phyloP scores from a whole-genome alignment of 2,797 vertebrate species.

The Craterocephalus amniculus region DNA sequence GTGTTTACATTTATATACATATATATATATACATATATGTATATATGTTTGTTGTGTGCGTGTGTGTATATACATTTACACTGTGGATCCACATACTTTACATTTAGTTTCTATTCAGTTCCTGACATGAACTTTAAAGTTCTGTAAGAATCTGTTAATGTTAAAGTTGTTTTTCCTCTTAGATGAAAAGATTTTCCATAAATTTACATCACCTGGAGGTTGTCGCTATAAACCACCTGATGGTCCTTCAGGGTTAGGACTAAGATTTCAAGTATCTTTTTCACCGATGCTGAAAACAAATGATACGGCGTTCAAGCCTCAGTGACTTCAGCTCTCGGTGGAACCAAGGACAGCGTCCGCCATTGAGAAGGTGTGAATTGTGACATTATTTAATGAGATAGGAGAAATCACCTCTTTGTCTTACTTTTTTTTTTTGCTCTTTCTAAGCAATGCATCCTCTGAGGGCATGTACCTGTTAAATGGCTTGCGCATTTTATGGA shows the following conservation, averaged over 20 bases:
- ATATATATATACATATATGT: no score
- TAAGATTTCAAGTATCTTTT: constrained; percentile 54
- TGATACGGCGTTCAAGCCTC: constrained; percentile 63
- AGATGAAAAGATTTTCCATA: constrained; percentile 36
- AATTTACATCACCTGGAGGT: constrained; percentile 25
- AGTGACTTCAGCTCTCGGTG: constrained; percentile 41
- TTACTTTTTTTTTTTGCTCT: constrained; percentile 53
- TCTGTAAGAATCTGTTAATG: constrained; percentile 1
- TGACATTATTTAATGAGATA: constrained; percentile 73
- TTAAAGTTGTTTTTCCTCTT: constrained; percentile 7
- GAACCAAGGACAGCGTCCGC: constrained; percentile 57
- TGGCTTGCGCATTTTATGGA: constrained; percentile 47
- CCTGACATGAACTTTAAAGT: constrained; percentile 2
- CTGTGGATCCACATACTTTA: no score
- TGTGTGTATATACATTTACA: no score
- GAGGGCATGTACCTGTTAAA: constrained; percentile 58
- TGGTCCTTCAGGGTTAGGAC: constrained; percentile 33
- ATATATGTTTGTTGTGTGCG: no score
- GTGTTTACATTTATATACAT: no score
- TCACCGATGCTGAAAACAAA: constrained; percentile 56
- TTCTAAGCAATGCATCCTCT: constrained; percentile 54
- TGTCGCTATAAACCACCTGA: constrained; percentile 26
- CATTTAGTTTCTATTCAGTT: constrained; percentile 3
- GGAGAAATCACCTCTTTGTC: constrained; percentile 68
- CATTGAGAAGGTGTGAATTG: constrained; percentile 47